Base-by-base conservation (phyloP, 2,113 vertebrate species). In the Orycteropus afer region DNA sequence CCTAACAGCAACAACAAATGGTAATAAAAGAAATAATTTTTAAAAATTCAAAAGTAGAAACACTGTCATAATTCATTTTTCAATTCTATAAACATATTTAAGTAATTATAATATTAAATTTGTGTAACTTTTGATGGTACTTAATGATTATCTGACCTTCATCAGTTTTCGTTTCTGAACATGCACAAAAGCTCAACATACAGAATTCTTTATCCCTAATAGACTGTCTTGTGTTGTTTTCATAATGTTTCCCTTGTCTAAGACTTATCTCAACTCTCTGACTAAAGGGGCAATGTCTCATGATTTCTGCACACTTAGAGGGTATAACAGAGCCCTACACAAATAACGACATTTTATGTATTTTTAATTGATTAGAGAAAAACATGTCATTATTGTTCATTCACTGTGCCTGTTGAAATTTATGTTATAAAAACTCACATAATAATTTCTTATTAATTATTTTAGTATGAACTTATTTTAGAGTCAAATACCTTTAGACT, bases 371-470 rank as follows among this genome's bases (percentile, higher is more conserved):
- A 78, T 71, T 83, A 29, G 9, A 17, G 34, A 59, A 93, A 96
- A 90, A 73, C 37, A 73, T 82, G 92, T 88, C 42, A 63, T 51
- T 23, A 32, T 17, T 94, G 18, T 53, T 94, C 51, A 89, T 65
- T 91, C 87, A 57, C 27, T 27, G 9, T 32, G 37, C 59, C 32
- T 57, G 15, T 27, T 73, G 49, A 84, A 79, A 77, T 86, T 92
- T 90, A 59, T 3, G 61, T 73, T 55, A 85, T 77, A 83, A 73
- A 84, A 18, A 8, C 63, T 84, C 59, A 69, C 12, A 86, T 27
- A 84, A 91, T 53, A 45, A 93, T 45, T 80, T 77, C 42, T 45
- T 77, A 61, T 82, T 90, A 83, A 59, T 94, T 87, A 81, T 71
- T 92, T 91, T 42, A 49, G 0, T 53, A 49, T 90, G 10, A n/a